phyloP scores from a whole-genome alignment of 1,140 invertebrate genomes.

The Sarcophaga peregrina region DNA sequence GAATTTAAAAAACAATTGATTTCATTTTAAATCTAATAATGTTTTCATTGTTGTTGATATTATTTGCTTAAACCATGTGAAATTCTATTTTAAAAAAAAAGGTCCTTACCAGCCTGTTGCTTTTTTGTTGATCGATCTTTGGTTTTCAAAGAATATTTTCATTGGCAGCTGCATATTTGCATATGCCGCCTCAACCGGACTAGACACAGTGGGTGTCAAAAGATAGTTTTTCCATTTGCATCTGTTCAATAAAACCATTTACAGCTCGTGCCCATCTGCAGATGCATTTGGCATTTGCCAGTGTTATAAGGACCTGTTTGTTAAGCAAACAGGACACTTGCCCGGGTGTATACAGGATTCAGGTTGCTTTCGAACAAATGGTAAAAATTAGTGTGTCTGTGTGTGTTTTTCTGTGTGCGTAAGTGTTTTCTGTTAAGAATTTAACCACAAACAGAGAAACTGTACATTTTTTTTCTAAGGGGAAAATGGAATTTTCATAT shows the following conservation, averaged over 20 bases:
- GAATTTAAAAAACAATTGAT: not conserved
- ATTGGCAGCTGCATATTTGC: not conserved
- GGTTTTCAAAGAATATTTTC: not conserved
- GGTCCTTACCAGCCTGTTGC: constrained; percentile 11
- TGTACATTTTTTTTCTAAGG: too few species aligned
- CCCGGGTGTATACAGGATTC: not conserved
- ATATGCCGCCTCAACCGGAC: not conserved
- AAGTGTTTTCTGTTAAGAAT: too few species aligned
- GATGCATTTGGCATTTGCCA: not conserved
- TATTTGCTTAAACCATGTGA: not conserved
- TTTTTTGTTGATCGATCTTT: not conserved
- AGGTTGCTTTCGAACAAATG: not conserved
- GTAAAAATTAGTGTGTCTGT: too few species aligned
- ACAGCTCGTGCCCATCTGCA: not conserved
- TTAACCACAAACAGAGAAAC: too few species aligned
- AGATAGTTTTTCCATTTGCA: too few species aligned
- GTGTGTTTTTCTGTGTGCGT: too few species aligned
- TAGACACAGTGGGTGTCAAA: not conserved
- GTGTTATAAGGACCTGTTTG: not conserved
- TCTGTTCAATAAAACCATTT: not conserved
- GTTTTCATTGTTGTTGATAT: not conserved
- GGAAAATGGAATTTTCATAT: too few species aligned
- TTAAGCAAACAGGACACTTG: not conserved
- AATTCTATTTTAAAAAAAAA: too few species aligned
- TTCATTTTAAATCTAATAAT: not conserved